phyloP scores from a whole-genome alignment of 2,888 invertebrate genomes.

The Augiades crinisus region DNA sequence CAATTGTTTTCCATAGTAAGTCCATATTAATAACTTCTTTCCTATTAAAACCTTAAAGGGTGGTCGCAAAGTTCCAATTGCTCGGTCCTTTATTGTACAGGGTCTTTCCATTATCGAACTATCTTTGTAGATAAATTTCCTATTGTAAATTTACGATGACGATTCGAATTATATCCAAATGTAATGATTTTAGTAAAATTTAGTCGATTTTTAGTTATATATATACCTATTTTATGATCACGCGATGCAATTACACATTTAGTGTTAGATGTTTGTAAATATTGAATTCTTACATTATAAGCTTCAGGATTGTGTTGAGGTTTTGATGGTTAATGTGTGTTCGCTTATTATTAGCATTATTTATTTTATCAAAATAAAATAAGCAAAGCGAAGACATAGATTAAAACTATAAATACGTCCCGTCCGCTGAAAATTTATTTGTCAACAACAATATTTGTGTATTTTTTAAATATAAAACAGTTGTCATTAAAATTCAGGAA shows the following conservation, averaged over 20 bases:
- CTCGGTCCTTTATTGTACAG: conserved; percentile 61
- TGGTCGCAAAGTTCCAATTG: conserved; percentile 25
- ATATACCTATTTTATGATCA: conserved; percentile 42
- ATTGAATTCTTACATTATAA: conserved; percentile 35
- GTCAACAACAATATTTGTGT: too few species aligned
- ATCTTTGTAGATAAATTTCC: conserved; percentile 53
- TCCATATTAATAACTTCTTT: conserved; percentile 3
- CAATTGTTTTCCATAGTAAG: conserved; percentile 42
- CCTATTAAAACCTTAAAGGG: not conserved
- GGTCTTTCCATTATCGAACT: conserved; percentile 65
- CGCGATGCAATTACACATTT: conserved; percentile 47
- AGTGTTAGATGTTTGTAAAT: conserved; percentile 39
- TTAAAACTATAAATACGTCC: not conserved
- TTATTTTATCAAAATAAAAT: conserved; percentile 17
- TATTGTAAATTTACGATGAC: conserved; percentile 43
- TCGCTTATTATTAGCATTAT: conserved; percentile 29
- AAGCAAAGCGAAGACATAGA: conserved; percentile 31
- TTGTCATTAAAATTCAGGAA: too few species aligned
- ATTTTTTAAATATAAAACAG: too few species aligned
- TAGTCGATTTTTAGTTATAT: conserved; percentile 54
- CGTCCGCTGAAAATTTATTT: too few species aligned
- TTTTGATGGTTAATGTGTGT: conserved; percentile 35
- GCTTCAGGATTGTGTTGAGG: conserved; percentile 43
- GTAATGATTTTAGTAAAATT: conserved; percentile 50
- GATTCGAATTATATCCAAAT: conserved; percentile 65